Conservation (phyloP, 35 echinoderm and acorn worm species). For the Lytechinus pictus region DNA sequence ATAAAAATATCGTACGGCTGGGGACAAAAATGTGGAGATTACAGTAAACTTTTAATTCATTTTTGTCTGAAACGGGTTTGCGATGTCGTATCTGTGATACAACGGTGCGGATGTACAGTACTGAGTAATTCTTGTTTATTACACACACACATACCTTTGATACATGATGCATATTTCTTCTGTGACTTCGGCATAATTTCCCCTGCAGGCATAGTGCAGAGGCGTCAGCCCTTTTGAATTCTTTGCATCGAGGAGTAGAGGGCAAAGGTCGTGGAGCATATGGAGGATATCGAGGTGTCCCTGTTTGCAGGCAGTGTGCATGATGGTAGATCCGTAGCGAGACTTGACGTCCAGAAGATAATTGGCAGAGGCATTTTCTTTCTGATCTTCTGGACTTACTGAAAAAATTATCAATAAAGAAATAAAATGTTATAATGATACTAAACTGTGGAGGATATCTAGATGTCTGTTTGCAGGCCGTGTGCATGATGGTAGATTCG, state of each 20-base stretch:
- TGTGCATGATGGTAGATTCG: not conserved
- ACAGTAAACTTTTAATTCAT: too few relatives aligned
- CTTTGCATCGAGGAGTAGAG: not conserved
- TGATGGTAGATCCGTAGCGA: not conserved
- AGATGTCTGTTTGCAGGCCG: not conserved
- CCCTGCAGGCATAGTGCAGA: slow-evolving; percentile 23
- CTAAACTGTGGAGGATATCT: not conserved
- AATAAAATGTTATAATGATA: too few relatives aligned
- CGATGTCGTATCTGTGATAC: too few relatives aligned
- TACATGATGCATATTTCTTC: not conserved
- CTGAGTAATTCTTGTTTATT: too few relatives aligned
- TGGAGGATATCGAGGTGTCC: not conserved
- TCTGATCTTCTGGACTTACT: not conserved
- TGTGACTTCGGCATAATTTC: not conserved
- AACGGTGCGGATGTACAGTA: too few relatives aligned
- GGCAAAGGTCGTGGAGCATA: not conserved
- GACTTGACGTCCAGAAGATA: not conserved
- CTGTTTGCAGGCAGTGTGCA: not conserved
- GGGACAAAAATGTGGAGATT: too few relatives aligned
- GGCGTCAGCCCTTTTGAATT: not conserved
- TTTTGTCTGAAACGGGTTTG: too few relatives aligned
- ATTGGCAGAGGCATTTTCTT: not conserved
- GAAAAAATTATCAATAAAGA: too few relatives aligned
- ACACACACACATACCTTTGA: not conserved
- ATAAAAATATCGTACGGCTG: too few relatives aligned